Conservation (phyloP, 2,797 vertebrate genomes). For the Dermochelys coriacea region DNA sequence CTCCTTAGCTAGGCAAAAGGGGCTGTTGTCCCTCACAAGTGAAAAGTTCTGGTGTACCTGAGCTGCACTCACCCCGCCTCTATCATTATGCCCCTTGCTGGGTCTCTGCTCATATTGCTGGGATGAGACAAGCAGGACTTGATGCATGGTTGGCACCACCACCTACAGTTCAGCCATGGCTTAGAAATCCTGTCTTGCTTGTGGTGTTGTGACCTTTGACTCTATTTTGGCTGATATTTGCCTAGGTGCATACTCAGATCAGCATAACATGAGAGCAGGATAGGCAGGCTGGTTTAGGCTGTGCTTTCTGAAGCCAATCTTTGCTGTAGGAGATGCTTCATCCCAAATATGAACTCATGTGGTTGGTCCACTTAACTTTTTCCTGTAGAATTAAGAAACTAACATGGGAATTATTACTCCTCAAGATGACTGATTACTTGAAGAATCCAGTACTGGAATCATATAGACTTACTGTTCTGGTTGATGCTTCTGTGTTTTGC, state of each 20-base stretch:
- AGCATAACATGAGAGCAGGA: neutral
- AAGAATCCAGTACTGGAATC: neutral
- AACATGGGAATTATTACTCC: neutral
- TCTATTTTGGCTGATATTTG: neutral
- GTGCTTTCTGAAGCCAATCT: neutral
- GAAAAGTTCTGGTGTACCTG: rapidly evolving
- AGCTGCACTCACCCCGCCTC: neutral
- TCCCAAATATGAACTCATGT: neutral
- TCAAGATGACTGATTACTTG: neutral
- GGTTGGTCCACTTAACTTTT: neutral
- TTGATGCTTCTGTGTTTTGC: neutral
- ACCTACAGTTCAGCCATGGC: rapidly evolving
- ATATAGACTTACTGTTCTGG: neutral
- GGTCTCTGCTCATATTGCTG: neutral
- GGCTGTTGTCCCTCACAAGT: neutral
- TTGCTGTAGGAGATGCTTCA: neutral
- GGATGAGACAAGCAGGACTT: neutral
- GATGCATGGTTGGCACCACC: neutral
- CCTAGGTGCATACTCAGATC: neutral
- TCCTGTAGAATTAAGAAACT: neutral
- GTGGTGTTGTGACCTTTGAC: neutral
- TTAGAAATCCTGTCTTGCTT: neutral
- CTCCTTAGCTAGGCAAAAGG: neutral
- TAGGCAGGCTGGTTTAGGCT: neutral
- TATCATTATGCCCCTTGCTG: neutral